phyloP scores from a whole-genome alignment of 2,797 vertebrate genomes.

The Tympanoctomys barrerae region DNA sequence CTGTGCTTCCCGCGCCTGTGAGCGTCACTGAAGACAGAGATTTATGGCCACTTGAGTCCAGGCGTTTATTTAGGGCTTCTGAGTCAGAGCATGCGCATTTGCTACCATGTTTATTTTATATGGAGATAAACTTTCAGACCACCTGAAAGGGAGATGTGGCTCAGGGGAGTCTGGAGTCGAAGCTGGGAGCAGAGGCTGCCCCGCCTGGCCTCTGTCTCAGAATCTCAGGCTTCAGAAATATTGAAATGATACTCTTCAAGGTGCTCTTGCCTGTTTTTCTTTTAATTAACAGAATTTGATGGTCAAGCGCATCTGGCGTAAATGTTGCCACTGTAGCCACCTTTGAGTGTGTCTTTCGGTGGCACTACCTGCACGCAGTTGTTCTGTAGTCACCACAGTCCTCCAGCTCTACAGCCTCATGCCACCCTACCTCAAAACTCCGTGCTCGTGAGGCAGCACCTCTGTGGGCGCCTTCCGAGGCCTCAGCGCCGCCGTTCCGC shows the following conservation, averaged over 20 bases:
- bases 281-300: background rate
- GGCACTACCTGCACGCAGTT: background rate
- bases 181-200: background rate
- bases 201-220: background rate
- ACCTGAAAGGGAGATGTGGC: background rate
- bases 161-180: background rate
- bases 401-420: background rate
- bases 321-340: accelerated
- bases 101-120: background rate
- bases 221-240: background rate
- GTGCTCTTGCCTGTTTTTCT: background rate
- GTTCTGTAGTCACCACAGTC: background rate
- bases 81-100: background rate
- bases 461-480: background rate
- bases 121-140: background rate
- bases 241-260: background rate
- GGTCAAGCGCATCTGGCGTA: background rate
- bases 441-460: background rate
- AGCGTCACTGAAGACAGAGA: background rate
- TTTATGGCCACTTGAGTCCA: background rate
- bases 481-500: background rate
- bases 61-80: background rate
- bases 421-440: background rate
- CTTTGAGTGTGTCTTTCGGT: background rate
- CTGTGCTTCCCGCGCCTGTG: background rate